A percentile compares a stretch with the other conserved stretches of the same genome.
Conservation (phyloP, 2,888 invertebrate species). For the Drosophila paramelanica region DNA sequence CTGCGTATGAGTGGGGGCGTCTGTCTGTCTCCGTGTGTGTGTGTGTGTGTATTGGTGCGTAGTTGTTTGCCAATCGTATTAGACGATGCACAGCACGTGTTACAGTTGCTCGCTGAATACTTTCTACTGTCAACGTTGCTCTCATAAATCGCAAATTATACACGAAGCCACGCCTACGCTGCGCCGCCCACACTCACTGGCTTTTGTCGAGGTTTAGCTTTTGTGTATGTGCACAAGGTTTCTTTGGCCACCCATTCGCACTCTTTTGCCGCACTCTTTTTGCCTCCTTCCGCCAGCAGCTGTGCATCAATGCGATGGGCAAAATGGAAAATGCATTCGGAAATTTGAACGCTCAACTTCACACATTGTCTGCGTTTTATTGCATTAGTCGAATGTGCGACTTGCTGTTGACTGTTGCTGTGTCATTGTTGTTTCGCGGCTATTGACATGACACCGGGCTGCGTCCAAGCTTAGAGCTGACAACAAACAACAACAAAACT, state of each 20-base stretch:
- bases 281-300: constrained; percentile 19
- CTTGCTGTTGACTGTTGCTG: not conserved
- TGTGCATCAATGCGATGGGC: constrained; percentile 54
- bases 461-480: constrained; percentile 18
- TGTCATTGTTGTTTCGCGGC: constrained; percentile 9
- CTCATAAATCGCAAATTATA: constrained; percentile 80
- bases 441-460: constrained; percentile 20
- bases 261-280: too few relatives aligned
- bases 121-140: constrained; percentile 56
- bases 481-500: constrained; percentile 26
- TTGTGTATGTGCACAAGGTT: constrained; percentile 35
- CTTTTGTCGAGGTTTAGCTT: constrained; percentile 53
- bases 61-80: constrained; percentile 70
- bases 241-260: constrained; percentile 25
- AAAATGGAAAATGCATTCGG: constrained; percentile 74
- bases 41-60: constrained; percentile 16
- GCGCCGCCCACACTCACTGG: constrained; percentile 29
- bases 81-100: constrained; percentile 76
- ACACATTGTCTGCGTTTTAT: constrained; percentile 78
- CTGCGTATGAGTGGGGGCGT: constrained; percentile 14
- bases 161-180: constrained; percentile 66
- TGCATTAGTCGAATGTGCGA: constrained; percentile 61
- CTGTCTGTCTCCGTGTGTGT: not conserved
- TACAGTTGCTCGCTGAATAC: constrained; percentile 33
- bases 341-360: constrained; percentile 75